These are phyloP conservation scores for Hipparchia sbordonii DNA, from an alignment of 2,888 invertebrate species.

Conservation along the genomic window DNA sequence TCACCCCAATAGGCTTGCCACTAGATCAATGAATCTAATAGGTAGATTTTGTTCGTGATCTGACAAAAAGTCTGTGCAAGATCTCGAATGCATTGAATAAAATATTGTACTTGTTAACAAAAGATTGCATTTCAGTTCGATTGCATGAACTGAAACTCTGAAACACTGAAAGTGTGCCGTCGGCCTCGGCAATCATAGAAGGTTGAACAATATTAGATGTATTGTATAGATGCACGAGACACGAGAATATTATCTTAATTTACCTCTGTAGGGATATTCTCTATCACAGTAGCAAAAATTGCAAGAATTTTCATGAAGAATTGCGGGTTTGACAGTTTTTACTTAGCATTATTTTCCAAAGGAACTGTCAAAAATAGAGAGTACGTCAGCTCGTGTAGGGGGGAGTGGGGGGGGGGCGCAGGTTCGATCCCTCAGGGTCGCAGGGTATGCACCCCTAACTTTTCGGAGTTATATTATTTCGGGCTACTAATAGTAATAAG, in stretches of 20 bases:
- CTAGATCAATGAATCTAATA: too few relatives aligned
- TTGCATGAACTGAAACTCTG: constrained; percentile 48
- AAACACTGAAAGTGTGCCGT: constrained; percentile 63
- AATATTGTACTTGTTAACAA: constrained; percentile 25
- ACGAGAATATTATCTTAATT: constrained; percentile 2
- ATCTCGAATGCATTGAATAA: not conserved
- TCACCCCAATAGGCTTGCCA: too few relatives aligned
- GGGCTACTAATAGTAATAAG: not conserved
- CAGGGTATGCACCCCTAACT: too few relatives aligned
- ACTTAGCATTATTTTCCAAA: too few relatives aligned
- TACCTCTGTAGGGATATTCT: not conserved
- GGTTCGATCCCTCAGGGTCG: too few relatives aligned
- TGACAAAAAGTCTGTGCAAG: not conserved
- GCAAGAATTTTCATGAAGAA: too few relatives aligned
- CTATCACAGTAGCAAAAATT: too few relatives aligned
- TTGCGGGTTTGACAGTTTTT: too few relatives aligned
- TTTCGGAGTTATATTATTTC: too few relatives aligned
- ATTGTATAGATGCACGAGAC: not conserved
- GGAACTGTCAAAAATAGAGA: too few relatives aligned
- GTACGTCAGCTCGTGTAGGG: too few relatives aligned
- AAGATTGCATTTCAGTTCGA: constrained; percentile 42
- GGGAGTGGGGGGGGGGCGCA: too few relatives aligned
- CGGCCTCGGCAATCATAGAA: constrained; percentile 48
- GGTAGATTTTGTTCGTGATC: not conserved
- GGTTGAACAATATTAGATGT: constrained; percentile 43